Percentiles rank a stretch among this genome's conserved stretches.
phyloP scores from a whole-genome alignment of 1,140 invertebrate species.

The Theocolax elegans region DNA sequence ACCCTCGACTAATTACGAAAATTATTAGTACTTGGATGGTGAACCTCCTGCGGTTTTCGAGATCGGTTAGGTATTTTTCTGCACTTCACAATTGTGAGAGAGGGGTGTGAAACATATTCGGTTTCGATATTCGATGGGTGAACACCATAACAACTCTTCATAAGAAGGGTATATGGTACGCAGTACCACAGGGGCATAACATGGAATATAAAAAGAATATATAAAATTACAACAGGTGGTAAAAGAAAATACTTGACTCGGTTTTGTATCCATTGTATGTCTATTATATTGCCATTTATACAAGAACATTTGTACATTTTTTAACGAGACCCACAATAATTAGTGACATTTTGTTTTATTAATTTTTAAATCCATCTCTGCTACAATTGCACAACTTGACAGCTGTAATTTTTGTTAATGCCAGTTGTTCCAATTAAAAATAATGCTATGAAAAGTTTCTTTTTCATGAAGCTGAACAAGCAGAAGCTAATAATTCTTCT shows the following conservation, averaged over 20 bases:
- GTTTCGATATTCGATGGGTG: too few relatives aligned
- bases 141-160: too few relatives aligned
- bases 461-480: slow-evolving; percentile 21
- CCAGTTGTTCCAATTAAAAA: slow-evolving; percentile 18
- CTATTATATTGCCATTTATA: slow-evolving; percentile 43
- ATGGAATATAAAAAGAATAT: slow-evolving; percentile 33
- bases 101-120: too few relatives aligned
- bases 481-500: slow-evolving; percentile 13
- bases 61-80: too few relatives aligned
- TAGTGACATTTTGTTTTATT: slow-evolving; percentile 19
- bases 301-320: slow-evolving; percentile 41
- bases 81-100: too few relatives aligned
- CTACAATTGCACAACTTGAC: slow-evolving; percentile 29
- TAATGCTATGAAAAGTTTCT: slow-evolving; percentile 20
- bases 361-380: slow-evolving; percentile 7
- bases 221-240: slow-evolving; percentile 35
- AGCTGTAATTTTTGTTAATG: not conserved
- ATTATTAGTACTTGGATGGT: too few relatives aligned
- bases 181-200: too few relatives aligned
- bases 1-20: too few relatives aligned
- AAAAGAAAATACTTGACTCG: slow-evolving; percentile 32
- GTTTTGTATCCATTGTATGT: slow-evolving; percentile 32
- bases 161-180: too few relatives aligned
- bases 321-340: slow-evolving; percentile 30
- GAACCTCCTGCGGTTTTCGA: too few relatives aligned